phyloP scores from a whole-genome alignment of 2,113 vertebrate species.

The Larimichthys crocea region DNA sequence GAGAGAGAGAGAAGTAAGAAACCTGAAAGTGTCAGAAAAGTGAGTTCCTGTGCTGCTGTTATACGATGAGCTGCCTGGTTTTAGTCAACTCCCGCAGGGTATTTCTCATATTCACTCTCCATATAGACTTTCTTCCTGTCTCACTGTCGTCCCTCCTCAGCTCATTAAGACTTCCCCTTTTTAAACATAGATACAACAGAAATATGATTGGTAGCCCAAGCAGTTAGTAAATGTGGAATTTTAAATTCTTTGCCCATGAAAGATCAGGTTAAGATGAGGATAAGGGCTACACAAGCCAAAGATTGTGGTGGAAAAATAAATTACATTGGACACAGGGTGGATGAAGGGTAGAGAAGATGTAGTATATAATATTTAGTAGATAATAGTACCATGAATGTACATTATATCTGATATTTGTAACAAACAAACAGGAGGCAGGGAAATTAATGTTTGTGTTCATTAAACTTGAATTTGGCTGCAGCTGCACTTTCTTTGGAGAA shows the following conservation, averaged over 20 bases:
- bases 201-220: neutral
- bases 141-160: constrained; percentile 11
- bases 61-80: constrained; percentile 23
- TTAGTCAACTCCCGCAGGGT: constrained; percentile 37
- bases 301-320: neutral
- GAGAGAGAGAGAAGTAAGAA: neutral
- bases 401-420: neutral
- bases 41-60: constrained; percentile 42
- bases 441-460: constrained; percentile 8
- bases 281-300: neutral
- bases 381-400: neutral
- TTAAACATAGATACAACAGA: neutral
- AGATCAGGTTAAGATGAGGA: neutral
- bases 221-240: neutral
- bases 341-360: too few relatives aligned
- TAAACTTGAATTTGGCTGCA: neutral
- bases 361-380: neutral
- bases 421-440: neutral
- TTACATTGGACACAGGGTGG: too few relatives aligned
- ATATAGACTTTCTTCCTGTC: constrained; percentile 27
- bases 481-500: neutral
- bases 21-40: constrained; percentile 49
- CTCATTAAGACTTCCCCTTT: constrained; percentile 32
- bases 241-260: neutral
- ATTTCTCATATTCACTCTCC: constrained; percentile 41